Conservation (phyloP, 2,888 invertebrate genomes). For the Melipona beecheii region DNA sequence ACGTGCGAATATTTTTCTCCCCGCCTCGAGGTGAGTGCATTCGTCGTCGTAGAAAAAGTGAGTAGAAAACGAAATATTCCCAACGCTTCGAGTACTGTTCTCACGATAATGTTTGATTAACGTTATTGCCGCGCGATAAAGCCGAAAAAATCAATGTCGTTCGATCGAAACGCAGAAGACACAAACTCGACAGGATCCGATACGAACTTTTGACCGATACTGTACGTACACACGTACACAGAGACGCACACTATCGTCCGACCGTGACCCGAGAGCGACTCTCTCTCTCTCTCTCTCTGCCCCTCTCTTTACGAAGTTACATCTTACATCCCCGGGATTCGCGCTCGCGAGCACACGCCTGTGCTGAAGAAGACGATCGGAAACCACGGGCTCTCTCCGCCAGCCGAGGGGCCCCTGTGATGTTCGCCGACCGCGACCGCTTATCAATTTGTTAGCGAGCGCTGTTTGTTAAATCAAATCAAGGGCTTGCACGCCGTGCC, state of each 20-base stretch:
- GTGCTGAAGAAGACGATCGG: constrained; percentile 14
- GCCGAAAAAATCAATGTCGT: no score
- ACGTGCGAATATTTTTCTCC: no score
- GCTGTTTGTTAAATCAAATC: constrained; percentile 82
- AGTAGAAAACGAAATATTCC: no score
- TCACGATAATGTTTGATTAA: no score
- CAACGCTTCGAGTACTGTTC: no score
- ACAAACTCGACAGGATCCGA: no score
- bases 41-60: no score
- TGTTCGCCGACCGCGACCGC: constrained; percentile 81
- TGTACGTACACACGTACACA: neutral
- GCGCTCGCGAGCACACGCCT: constrained; percentile 26
- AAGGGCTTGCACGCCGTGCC: constrained; percentile 72
- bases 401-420: constrained; percentile 72
- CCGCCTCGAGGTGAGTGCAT: no score
- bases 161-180: no score
- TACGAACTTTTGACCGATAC: no score
- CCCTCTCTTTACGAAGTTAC: constrained; percentile 26
- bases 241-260: constrained; percentile 66
- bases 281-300: constrained; percentile 12
- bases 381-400: neutral
- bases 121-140: no score
- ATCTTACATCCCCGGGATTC: constrained; percentile 26
- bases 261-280: constrained; percentile 76
- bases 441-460: constrained; percentile 84